A percentile compares a stretch with the other conserved stretches of the same genome.
Conservation (phyloP, 2,888 invertebrate genomes). For the Polia nebulosa region DNA sequence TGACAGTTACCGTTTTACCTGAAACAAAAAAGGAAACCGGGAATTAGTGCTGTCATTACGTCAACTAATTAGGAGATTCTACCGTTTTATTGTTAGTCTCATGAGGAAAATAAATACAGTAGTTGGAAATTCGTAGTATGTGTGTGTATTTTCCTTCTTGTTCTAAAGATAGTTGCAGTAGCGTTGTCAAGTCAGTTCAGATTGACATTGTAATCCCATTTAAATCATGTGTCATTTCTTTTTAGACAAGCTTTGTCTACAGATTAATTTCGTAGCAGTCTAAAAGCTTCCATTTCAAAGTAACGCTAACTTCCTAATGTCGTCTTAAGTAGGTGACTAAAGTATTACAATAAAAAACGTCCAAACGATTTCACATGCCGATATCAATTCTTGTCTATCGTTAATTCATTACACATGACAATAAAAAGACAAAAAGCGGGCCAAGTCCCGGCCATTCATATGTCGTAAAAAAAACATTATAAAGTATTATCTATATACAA, state of each 20-base stretch:
- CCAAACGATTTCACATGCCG: constrained; percentile 76
- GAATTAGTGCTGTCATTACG: constrained; percentile 31
- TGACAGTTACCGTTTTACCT: constrained; percentile 51
- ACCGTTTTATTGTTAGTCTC: constrained; percentile 1
- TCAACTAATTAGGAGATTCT: neutral
- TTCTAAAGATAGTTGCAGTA: constrained; percentile 14
- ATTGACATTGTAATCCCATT: constrained; percentile 35
- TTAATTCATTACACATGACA: constrained; percentile 82
- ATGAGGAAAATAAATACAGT: neutral
- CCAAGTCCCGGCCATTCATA: constrained; percentile 74
- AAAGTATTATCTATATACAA: constrained; percentile 64
- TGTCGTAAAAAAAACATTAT: constrained; percentile 66
- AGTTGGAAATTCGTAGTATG: neutral
- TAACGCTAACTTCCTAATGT: constrained; percentile 37
- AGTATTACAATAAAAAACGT: constrained; percentile 64
- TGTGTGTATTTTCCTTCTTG: neutral
- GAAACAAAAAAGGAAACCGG: constrained; percentile 52
- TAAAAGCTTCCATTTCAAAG: constrained; percentile 23
- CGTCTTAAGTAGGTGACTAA: constrained; percentile 55
- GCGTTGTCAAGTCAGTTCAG: constrained; percentile 22
- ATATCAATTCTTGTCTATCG: constrained; percentile 77
- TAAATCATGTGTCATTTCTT: constrained; percentile 18
- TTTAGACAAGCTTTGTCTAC: constrained; percentile 33
- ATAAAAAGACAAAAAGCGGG: constrained; percentile 80
- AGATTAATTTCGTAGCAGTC: constrained; percentile 41